phyloP scores from a whole-genome alignment of 1,140 invertebrate species.

The Psilanteris sp. region DNA sequence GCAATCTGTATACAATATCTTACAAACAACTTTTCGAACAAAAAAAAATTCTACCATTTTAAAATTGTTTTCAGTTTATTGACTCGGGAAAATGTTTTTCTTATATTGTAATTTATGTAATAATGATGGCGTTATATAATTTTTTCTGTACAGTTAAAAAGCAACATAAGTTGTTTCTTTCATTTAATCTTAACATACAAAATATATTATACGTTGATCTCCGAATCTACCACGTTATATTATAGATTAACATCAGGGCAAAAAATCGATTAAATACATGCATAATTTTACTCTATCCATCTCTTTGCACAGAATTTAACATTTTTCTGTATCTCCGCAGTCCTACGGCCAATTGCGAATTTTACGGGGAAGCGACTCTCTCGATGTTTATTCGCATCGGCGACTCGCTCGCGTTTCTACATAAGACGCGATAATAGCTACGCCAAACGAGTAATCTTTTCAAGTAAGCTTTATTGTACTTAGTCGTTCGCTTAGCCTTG shows the following conservation, averaged over 20 bases:
- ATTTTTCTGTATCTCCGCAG: slow-evolving; percentile 12
- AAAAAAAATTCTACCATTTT: too few relatives aligned
- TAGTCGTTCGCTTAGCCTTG: slow-evolving; percentile 32
- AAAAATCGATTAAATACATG: slow-evolving; percentile 36
- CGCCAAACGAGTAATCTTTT: slow-evolving; percentile 57
- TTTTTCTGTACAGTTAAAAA: too few relatives aligned
- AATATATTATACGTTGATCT: too few relatives aligned
- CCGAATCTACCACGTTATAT: slow-evolving; percentile 25
- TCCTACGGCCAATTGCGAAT: slow-evolving; percentile 39
- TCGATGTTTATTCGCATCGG: slow-evolving; percentile 42
- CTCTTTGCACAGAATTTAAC: slow-evolving; percentile 5
- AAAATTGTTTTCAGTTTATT: too few relatives aligned
- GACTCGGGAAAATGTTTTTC: too few relatives aligned
- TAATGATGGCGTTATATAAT: too few relatives aligned
- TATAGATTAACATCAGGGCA: slow-evolving; percentile 17
- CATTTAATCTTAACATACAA: too few relatives aligned
- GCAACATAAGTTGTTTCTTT: too few relatives aligned
- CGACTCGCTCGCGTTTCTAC: slow-evolving; percentile 40
- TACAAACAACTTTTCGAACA: too few relatives aligned
- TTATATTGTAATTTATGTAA: too few relatives aligned
- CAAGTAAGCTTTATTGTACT: slow-evolving; percentile 57
- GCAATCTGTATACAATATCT: too few relatives aligned
- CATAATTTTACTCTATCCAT: slow-evolving; percentile 26
- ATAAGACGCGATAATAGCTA: slow-evolving; percentile 60
- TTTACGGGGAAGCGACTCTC: slow-evolving; percentile 30